Conservation (phyloP, 2,113 vertebrate species). For the Protobothrops flavoviridis region DNA sequence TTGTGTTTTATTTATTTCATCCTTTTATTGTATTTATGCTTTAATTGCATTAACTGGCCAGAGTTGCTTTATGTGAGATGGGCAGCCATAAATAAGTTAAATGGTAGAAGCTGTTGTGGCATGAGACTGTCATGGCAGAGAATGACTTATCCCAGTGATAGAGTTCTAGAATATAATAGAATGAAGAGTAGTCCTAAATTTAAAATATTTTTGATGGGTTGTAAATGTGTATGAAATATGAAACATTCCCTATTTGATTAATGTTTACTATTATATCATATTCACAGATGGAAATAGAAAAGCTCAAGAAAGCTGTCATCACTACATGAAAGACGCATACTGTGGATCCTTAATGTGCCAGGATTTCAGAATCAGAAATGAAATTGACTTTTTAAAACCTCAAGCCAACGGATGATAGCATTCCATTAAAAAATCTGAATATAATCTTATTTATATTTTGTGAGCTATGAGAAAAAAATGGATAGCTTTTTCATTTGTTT, state of each 20-base stretch:
- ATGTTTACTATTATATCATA: constrained; percentile 6
- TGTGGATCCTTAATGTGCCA: constrained; percentile 34
- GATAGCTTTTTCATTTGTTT: constrained; percentile 62
- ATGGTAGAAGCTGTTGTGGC: background rate
- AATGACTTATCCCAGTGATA: background rate
- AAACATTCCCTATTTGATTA: constrained; percentile 6
- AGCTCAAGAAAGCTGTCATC: constrained; percentile 84
- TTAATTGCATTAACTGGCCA: background rate
- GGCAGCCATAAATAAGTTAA: background rate
- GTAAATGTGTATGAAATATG: background rate
- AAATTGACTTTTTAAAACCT: constrained; percentile 59
- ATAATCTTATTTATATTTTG: constrained; percentile 62
- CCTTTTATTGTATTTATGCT: background rate
- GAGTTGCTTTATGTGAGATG: background rate
- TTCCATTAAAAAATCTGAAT: constrained; percentile 63
- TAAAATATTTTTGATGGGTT: background rate
- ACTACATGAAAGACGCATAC: constrained; percentile 75
- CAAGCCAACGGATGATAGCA: constrained; percentile 60
- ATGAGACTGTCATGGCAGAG: background rate
- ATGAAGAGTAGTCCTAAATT: background rate
- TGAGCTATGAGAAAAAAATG: constrained; percentile 47
- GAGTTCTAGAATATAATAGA: background rate
- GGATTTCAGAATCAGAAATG: constrained; percentile 55
- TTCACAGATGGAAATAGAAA: constrained; percentile 88
- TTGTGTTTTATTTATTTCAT: background rate